phyloP scores from a whole-genome alignment of 2,113 vertebrate genomes.

The Anarhynchus alexandrinus region DNA sequence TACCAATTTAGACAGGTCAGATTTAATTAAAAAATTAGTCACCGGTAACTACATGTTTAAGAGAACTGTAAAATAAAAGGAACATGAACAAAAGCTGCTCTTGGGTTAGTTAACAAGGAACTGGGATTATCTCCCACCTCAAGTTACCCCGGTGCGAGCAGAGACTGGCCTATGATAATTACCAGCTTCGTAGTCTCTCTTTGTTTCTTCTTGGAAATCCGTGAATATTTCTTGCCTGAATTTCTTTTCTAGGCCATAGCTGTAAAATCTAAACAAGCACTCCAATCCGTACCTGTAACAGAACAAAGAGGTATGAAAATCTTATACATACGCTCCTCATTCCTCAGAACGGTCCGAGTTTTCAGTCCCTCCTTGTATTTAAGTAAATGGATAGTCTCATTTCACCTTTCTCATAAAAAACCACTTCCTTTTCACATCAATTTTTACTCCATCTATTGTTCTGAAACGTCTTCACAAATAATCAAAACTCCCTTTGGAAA shows the following conservation, averaged over 20 bases:
- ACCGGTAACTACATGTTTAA: not conserved
- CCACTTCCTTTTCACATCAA: not conserved
- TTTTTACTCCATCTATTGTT: not conserved
- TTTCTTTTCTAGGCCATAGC: constrained; percentile 95
- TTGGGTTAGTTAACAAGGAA: not conserved
- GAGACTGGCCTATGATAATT: constrained; percentile 38
- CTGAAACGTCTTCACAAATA: not conserved
- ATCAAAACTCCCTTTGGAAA: not conserved
- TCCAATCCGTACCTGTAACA: constrained; percentile 90
- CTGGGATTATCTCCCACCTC: not conserved
- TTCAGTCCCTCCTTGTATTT: not conserved
- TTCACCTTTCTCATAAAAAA: not conserved
- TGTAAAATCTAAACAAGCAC: constrained; percentile 97
- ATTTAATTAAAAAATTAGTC: not conserved
- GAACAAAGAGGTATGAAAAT: not conserved
- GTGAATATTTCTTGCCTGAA: constrained; percentile 92
- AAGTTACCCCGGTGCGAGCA: not conserved
- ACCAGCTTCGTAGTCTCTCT: constrained; percentile 94
- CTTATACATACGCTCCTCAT: rapidly evolving
- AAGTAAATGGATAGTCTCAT: not conserved
- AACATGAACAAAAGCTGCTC: not conserved
- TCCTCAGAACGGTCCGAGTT: not conserved
- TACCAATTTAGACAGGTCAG: not conserved
- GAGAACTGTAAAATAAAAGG: not conserved
- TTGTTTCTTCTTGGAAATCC: constrained; percentile 96